Evolutionary conservation across 2,113 vertebrate species (phyloP).

Genomic region (Pleuronectes platessa): DNA sequence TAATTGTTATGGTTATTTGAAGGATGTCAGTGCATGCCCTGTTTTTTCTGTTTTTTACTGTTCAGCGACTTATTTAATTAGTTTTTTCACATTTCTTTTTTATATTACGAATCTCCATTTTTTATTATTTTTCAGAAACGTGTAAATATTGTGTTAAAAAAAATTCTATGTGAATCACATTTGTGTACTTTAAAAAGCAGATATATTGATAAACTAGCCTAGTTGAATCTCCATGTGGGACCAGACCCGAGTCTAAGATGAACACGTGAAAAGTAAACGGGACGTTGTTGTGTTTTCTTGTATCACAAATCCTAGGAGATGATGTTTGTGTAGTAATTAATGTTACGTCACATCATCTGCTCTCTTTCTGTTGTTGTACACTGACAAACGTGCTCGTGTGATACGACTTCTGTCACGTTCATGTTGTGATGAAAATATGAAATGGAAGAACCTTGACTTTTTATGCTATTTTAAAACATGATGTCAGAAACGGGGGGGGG

Average conservation of each 20-base stretch:
- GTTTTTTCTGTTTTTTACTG: constrained; percentile 28
- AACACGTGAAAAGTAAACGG: constrained; percentile 47
- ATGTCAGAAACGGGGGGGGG: constrained; percentile 35
- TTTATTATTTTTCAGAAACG: constrained; percentile 61
- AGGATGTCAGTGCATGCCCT: constrained; percentile 63
- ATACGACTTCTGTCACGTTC: constrained; percentile 40
- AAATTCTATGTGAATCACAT: constrained; percentile 55
- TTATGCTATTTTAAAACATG: constrained; percentile 41
- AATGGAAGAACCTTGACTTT: constrained; percentile 46
- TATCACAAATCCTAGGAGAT: constrained; percentile 44
- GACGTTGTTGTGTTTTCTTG: constrained; percentile 61
- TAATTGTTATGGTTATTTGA: constrained; percentile 62
- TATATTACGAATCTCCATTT: constrained; percentile 29
- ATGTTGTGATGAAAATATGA: constrained; percentile 39
- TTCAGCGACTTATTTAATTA: constrained; percentile 67
- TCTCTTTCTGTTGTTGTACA: constrained; percentile 62
- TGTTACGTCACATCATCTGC: constrained; percentile 19
- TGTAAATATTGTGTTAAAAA: constrained; percentile 67
- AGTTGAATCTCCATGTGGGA: constrained; percentile 3
- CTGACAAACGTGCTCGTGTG: constrained; percentile 61
- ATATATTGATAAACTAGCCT: constrained; percentile 22
- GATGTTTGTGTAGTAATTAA: constrained; percentile 30
- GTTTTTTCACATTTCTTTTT: constrained; percentile 61
- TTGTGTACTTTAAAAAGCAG: constrained; percentile 36
- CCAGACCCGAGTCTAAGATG: constrained; percentile 15